Percentiles rank a stretch among this genome's conserved stretches.
phyloP scores from a whole-genome alignment of 2,888 invertebrate species.

The Drepana falcataria region DNA sequence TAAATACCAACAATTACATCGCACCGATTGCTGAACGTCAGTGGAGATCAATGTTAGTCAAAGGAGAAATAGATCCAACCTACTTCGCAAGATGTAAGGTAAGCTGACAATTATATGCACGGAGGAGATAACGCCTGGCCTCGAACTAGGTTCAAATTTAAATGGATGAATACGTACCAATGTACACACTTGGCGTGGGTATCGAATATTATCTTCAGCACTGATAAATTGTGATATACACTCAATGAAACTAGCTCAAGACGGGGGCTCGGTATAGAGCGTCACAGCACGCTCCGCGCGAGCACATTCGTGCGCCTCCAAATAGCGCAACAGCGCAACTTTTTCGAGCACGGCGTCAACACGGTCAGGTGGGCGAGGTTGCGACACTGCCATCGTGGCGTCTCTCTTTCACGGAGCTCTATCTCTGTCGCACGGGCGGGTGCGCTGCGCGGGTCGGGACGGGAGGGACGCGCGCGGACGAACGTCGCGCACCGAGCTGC shows the following conservation, averaged over 20 bases:
- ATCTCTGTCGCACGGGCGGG: constrained; percentile 58
- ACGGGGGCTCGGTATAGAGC: constrained; percentile 61
- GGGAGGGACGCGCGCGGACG: constrained; percentile 59
- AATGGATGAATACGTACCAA: constrained; percentile 51
- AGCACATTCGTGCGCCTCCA: constrained; percentile 75
- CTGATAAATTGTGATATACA: constrained; percentile 30
- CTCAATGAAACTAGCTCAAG: constrained; percentile 48
- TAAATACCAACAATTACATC: constrained; percentile 75
- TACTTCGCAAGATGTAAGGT: constrained; percentile 34
- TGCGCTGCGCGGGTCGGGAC: constrained; percentile 25
- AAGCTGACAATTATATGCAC: constrained; percentile 37
- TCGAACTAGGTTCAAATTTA: constrained; percentile 24
- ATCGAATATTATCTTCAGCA: constrained; percentile 32
- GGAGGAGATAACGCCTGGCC: constrained; percentile 48
- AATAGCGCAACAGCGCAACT: constrained; percentile 79
- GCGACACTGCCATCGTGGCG: constrained; percentile 70
- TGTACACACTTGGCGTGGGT: constrained; percentile 23
- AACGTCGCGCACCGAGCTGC: constrained; percentile 77
- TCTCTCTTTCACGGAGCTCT: constrained; percentile 42
- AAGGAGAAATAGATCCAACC: constrained; percentile 33
- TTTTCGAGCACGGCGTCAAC: constrained; percentile 78
- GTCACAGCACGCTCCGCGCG: constrained; percentile 61
- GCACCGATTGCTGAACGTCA: constrained; percentile 44
- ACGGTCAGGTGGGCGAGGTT: constrained; percentile 79
- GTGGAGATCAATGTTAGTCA: constrained; percentile 43